These are phyloP conservation scores for Eurytoma adleriae DNA, from an alignment of 2,888 invertebrate species.

Conservation along the genomic window DNA sequence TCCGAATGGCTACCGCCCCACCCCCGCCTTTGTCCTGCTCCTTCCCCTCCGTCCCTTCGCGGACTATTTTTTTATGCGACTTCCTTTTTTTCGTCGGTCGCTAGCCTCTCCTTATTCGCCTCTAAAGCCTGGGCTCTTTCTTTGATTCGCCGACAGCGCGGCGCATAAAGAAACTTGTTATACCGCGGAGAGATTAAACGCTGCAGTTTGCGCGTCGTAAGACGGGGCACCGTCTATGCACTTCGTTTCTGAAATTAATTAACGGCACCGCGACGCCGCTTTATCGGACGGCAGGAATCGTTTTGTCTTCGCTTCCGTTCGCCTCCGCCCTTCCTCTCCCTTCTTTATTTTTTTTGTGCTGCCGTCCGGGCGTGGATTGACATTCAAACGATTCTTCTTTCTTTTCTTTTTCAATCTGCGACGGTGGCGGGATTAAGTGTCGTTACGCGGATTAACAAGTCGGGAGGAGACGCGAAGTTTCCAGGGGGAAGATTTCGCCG, in stretches of 20 bases:
- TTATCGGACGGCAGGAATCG: slow-evolving; percentile 4
- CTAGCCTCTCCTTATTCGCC: neutral
- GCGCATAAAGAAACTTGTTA: slow-evolving; percentile 32
- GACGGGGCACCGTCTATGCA: slow-evolving; percentile 4
- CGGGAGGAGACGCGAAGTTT: neutral
- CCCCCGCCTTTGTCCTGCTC: neutral
- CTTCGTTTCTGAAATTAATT: slow-evolving; percentile 40
- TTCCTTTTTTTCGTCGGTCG: neutral
- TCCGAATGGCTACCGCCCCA: neutral
- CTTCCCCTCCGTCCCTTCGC: neutral
- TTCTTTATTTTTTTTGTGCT: neutral
- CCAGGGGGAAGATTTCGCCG: neutral
- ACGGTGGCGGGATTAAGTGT: neutral
- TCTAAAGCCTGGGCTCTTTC: neutral
- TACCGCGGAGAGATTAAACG: slow-evolving; percentile 31
- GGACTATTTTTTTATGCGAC: too few species aligned
- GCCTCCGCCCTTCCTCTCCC: too few species aligned
- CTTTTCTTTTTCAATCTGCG: neutral
- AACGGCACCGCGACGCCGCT: slow-evolving; percentile 6
- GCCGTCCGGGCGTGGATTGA: neutral
- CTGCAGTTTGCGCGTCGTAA: slow-evolving; percentile 12
- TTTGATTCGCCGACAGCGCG: neutral
- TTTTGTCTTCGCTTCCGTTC: neutral
- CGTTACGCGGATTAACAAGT: neutral
- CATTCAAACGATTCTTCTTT: neutral